Evolutionary conservation across 2,888 invertebrate genomes (phyloP).

Genomic region (Drosophila quasianomalipes): DNA sequence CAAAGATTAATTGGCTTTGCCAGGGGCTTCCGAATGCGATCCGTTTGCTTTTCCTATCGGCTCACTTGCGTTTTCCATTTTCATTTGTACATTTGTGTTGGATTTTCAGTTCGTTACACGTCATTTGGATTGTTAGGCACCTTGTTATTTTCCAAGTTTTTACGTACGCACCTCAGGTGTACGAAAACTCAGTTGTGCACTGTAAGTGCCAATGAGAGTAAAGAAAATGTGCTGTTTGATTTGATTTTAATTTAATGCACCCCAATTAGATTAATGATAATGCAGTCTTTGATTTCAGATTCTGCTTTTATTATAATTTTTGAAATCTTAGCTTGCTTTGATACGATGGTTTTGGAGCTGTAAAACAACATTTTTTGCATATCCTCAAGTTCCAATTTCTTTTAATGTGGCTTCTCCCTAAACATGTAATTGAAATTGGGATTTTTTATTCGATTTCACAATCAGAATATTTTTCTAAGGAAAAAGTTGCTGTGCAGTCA

Average conservation of each 20-base stretch:
- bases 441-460: too few species aligned
- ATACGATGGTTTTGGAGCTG: too few species aligned
- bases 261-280: not conserved
- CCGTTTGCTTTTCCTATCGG: constrained; percentile 61
- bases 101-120: constrained; percentile 19
- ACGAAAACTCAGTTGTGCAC: constrained; percentile 39
- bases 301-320: not conserved
- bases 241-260: not conserved
- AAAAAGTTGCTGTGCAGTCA: not conserved
- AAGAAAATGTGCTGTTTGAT: not conserved
- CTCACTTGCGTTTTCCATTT: constrained; percentile 40
- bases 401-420: too few species aligned
- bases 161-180: constrained; percentile 38
- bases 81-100: not conserved
- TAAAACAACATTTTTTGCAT: too few species aligned
- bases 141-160: constrained; percentile 8
- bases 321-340: too few species aligned
- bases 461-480: not conserved
- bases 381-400: too few species aligned
- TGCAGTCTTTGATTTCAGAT: not conserved
- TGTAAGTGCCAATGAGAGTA: constrained; percentile 25
- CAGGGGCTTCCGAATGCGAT: constrained; percentile 62
- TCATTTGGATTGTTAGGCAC: constrained; percentile 10
- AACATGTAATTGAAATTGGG: too few species aligned
- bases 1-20: constrained; percentile 71